A percentile compares a stretch with the other conserved stretches of the same genome.
Conservation (phyloP, 2,113 vertebrate genomes). For the Gulo gulo region DNA sequence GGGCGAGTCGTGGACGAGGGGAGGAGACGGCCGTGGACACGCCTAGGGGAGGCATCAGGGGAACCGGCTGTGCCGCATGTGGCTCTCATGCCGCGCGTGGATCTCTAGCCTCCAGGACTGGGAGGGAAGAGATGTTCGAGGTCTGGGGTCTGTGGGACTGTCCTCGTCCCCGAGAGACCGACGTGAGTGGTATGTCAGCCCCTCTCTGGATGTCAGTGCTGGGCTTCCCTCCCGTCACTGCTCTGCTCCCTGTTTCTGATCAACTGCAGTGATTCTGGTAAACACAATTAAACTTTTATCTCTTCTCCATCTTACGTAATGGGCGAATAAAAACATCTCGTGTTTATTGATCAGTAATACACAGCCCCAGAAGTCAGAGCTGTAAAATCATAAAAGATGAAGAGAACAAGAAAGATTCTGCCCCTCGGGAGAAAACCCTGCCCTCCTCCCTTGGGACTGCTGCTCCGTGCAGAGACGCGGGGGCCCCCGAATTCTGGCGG, state of each 20-base stretch:
- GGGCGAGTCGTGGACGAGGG: neutral
- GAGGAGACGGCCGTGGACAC: fast-evolving
- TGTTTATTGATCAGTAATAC: neutral
- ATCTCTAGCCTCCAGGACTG: too few species aligned
- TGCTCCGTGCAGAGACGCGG: neutral
- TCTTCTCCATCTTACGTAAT: neutral
- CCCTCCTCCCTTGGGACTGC: neutral
- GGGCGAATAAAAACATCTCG: neutral
- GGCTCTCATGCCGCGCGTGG: fast-evolving
- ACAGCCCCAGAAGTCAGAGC: neutral
- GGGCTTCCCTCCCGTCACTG: neutral
- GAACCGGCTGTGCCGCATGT: fast-evolving
- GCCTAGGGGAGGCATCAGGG: neutral
- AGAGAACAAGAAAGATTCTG: neutral
- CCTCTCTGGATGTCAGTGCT: neutral
- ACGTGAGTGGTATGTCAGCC: neutral
- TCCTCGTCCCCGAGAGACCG: too few species aligned
- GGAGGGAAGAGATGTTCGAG: neutral
- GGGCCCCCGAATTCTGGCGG: fast-evolving
- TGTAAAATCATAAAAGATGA: neutral
- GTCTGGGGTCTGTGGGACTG: neutral
- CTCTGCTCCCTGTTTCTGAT: neutral
- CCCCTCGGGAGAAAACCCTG: neutral
- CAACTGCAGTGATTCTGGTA: neutral
- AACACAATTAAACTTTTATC: neutral